Conservation (phyloP, 2,888 invertebrate species). For the Rotaria sp. region DNA sequence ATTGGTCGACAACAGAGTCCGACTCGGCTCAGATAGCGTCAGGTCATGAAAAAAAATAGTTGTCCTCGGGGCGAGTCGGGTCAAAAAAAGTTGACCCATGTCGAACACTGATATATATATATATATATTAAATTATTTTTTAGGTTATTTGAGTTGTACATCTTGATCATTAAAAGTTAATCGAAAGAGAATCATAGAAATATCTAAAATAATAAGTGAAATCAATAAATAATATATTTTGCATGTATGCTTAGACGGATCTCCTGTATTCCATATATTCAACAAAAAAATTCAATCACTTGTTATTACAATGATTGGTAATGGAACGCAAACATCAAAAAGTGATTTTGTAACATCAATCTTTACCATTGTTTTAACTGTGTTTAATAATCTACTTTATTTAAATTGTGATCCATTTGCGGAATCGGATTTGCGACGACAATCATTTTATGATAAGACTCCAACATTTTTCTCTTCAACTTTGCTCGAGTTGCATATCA, state of each 20-base stretch:
- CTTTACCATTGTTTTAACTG: not conserved
- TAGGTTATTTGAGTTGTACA: no score
- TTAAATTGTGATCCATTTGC: no score
- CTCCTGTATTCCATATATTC: not conserved
- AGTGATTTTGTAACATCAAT: not conserved
- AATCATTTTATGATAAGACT: fast-evolving
- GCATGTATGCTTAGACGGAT: not conserved
- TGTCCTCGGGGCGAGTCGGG: no score
- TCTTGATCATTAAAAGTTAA: not conserved
- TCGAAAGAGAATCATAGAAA: no score
- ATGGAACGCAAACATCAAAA: not conserved
- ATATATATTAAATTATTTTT: no score
- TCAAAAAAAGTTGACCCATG: no score
- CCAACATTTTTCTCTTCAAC: not conserved
- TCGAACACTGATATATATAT: no score
- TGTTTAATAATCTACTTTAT: not conserved
- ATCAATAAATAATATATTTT: not conserved
- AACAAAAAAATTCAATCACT: not conserved
- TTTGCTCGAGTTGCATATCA: not conserved
- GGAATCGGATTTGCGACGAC: not conserved
- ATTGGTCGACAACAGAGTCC: no score
- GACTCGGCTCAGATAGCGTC: no score
- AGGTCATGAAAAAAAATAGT: no score
- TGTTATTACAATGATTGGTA: not conserved
- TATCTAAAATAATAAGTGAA: no score